Percentiles rank a stretch among this genome's conserved stretches.
phyloP scores from a whole-genome alignment of 2,888 invertebrate species.

The Pyralis farinalis region DNA sequence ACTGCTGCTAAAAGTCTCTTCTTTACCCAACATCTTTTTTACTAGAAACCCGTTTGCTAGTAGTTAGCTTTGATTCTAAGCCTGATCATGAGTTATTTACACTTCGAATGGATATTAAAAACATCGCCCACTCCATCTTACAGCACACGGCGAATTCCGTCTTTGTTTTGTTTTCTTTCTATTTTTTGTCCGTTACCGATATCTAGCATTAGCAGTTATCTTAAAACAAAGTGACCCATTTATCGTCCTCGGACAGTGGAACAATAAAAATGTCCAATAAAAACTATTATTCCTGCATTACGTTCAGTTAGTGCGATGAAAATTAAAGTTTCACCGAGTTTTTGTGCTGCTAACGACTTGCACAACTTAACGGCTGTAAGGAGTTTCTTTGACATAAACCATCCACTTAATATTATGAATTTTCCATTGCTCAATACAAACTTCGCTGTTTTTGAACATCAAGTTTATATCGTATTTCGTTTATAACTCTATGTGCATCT shows the following conservation, averaged over 20 bases:
- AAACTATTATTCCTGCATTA: conserved; percentile 39
- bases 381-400: conserved; percentile 37
- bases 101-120: too few species aligned
- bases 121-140: too few species aligned
- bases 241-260: not conserved
- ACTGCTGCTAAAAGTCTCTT: too few species aligned
- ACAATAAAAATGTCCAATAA: not conserved
- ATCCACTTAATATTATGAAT: conserved; percentile 21
- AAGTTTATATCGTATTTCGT: not conserved
- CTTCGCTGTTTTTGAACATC: conserved; percentile 2
- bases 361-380: conserved; percentile 35
- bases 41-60: too few species aligned
- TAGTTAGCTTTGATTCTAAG: too few species aligned
- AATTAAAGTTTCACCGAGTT: conserved; percentile 37
- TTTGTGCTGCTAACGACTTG: conserved; percentile 44
- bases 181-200: too few species aligned
- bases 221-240: too few species aligned
- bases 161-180: too few species aligned
- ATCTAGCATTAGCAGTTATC: too few species aligned
- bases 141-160: too few species aligned
- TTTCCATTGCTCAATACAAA: conserved; percentile 5
- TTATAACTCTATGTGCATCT: not conserved
- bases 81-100: too few species aligned
- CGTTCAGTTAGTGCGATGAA: conserved; percentile 32
- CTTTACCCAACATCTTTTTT: too few species aligned